phyloP scores from a whole-genome alignment of 1,140 invertebrate species.

The Fragariocoptes setiger region DNA sequence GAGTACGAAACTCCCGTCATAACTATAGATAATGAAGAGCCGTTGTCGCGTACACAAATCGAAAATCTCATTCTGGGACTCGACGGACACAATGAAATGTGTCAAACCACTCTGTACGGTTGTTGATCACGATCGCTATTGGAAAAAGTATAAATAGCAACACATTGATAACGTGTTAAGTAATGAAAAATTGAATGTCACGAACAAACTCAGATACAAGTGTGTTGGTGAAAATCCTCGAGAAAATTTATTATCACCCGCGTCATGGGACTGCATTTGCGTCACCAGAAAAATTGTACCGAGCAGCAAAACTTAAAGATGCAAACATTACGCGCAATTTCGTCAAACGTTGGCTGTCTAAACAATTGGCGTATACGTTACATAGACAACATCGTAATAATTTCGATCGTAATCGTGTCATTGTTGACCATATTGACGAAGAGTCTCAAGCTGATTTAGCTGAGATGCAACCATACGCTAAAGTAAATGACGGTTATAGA shows the following conservation, averaged over 20 bases:
- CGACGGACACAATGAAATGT: too few species aligned
- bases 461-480: slow-evolving; percentile 8
- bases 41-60: too few species aligned
- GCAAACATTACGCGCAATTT: slow-evolving; percentile 1
- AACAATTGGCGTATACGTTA: slow-evolving; percentile 12
- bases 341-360: slow-evolving; percentile 10
- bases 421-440: slow-evolving; percentile 9
- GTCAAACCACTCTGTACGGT: too few species aligned
- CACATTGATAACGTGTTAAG: too few species aligned
- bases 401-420: slow-evolving; percentile 9
- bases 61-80: too few species aligned
- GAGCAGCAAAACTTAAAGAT: background rate
- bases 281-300: background rate
- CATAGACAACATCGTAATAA: slow-evolving; percentile 10
- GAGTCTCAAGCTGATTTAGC: slow-evolving; percentile 12
- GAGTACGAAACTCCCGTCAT: too few species aligned
- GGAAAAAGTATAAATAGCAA: too few species aligned
- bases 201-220: too few species aligned
- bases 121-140: too few species aligned
- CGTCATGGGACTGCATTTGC: background rate
- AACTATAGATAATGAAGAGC: too few species aligned
- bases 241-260: slow-evolving; percentile 6
- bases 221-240: too few species aligned
- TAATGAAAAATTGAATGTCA: too few species aligned
- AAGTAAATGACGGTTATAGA: slow-evolving; percentile 10